Evolutionary conservation across 2,113 vertebrate genomes (phyloP), one percentile per base, ranked within the genome.

Genomic region (Felis chaus): DNA sequence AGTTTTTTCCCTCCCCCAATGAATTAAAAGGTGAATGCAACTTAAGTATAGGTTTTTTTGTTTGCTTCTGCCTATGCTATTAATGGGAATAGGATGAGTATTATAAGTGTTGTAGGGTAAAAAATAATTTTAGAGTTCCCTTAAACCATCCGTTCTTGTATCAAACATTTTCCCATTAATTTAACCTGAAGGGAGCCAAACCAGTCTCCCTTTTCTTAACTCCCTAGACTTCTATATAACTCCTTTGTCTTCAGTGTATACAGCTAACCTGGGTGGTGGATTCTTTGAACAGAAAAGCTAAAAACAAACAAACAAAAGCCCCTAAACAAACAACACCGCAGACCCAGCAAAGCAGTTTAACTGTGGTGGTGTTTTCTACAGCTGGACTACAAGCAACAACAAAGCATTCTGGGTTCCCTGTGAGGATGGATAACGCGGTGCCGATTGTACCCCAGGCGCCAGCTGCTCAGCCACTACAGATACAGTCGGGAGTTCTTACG

Each of bases 401-500:
- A 89, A 99, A 99, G 69, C 99, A 99, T 73, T 99, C 99, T 97
- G 99, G 99, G 57, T 99, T 99, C 98, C 99, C 99, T 48, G 99
- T 99, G 91, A 99, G 99, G 98, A 99, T 99, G 99, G 99, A 99
- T 97, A 99, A 99, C 94, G 99, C 99, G 1, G 99, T 99, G 55
- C 99, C 99, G 1, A 98, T 99, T 94, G 99, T 99, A 19, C 99
- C 99, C 74, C 99, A 99, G 97, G 99, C 99, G 85, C 99, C 99
- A 53, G 99, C 99, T 74, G 99, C 99, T 13, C 99, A 99, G 98
- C 99, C 99, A 9, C 98, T 99, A 6, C 99, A 99, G 98, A 99
- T 99, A 97, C 99, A 99, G 98, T 99, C 99, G 3, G 98, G 99
- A 98, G 99, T 99, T 97, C 99, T 99, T 86, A 99, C 99, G 7